A percentile compares a stretch with the other conserved stretches of the same genome.
Conservation (phyloP, 2,797 vertebrate species). For the Lagothrix lagotricha region DNA sequence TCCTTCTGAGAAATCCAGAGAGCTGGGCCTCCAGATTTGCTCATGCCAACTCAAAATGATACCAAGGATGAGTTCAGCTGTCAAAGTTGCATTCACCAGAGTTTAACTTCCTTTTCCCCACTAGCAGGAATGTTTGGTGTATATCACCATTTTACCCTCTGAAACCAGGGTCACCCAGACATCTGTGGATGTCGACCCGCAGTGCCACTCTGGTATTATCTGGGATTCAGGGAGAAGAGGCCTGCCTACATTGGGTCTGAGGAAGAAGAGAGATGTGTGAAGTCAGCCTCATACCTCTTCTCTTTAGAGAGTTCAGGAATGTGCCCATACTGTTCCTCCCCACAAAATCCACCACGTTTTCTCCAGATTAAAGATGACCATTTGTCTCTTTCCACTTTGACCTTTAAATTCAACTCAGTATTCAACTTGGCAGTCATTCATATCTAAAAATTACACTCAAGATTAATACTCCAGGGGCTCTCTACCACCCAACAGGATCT, state of each 20-base stretch:
- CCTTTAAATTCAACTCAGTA: background rate
- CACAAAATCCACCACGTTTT: background rate
- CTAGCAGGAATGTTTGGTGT: background rate
- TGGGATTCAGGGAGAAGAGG: background rate
- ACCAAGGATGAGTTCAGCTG: background rate
- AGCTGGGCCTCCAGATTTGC: background rate
- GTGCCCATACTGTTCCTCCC: background rate
- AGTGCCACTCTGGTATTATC: background rate
- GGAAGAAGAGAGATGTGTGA: background rate
- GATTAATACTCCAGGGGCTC: background rate
- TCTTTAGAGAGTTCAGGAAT: background rate
- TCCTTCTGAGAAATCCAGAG: background rate
- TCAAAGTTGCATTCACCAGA: background rate
- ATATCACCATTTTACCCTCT: background rate
- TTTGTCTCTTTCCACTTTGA: conserved; percentile 1
- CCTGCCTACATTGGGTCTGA: background rate
- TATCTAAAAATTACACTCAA: background rate
- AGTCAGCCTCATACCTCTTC: background rate
- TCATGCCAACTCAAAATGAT: background rate
- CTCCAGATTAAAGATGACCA: background rate
- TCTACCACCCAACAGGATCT: background rate
- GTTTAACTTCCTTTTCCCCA: background rate
- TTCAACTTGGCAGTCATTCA: background rate
- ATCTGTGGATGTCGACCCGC: background rate
- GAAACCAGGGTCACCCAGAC: background rate